These are phyloP conservation scores for Pomacea canaliculata DNA, from an alignment of 2,888 invertebrate genomes.

Conservation along the genomic window DNA sequence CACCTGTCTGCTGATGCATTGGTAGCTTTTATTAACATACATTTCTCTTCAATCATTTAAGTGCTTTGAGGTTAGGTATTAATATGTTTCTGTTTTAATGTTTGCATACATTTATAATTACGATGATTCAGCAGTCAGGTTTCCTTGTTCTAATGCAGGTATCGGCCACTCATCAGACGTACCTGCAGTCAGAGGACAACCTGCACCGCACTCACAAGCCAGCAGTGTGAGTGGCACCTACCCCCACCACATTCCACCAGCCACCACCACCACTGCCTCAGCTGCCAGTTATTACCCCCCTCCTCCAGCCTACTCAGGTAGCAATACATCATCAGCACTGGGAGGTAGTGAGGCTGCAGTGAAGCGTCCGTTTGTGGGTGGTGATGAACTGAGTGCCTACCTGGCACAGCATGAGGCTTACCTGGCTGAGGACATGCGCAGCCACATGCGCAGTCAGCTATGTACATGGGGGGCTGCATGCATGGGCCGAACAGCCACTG, in stretches of 20 bases:
- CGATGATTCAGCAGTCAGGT: too few species aligned
- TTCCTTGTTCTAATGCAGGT: too few species aligned
- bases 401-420: slow-evolving; percentile 9
- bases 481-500: background rate
- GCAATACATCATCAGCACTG: background rate
- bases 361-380: slow-evolving; percentile 6
- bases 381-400: slow-evolving; percentile 21
- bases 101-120: too few species aligned
- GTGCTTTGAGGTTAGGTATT: too few species aligned
- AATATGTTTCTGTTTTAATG: too few species aligned
- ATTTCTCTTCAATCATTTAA: too few species aligned
- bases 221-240: background rate
- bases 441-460: slow-evolving; percentile 8
- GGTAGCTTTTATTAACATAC: too few species aligned
- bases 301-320: background rate
- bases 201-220: background rate
- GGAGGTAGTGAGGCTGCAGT: background rate
- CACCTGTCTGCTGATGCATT: too few species aligned
- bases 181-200: background rate
- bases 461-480: background rate
- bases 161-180: too few species aligned
- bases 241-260: slow-evolving; percentile 15
- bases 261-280: background rate
- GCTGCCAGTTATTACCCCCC: background rate
- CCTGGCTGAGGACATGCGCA: slow-evolving; percentile 20